Percentiles rank a stretch among this genome's conserved stretches.
These are phyloP conservation scores for Tenthredo amoena DNA, from an alignment of 2,888 invertebrate genomes.

Conservation along the genomic window DNA sequence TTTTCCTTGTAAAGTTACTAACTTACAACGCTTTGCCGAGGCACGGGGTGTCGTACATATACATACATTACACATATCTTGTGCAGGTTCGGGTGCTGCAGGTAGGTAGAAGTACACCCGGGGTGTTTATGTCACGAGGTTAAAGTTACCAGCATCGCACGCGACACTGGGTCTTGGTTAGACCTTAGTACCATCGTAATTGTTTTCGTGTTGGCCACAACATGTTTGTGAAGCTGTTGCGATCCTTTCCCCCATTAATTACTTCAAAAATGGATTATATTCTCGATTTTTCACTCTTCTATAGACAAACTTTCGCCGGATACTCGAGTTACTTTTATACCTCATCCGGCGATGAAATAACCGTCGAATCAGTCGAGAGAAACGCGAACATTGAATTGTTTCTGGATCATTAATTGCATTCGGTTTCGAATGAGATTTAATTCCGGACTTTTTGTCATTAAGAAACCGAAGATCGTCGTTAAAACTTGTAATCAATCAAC, in stretches of 20 bases:
- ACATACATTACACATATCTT: neutral
- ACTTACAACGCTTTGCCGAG: neutral
- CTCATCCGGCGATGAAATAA: neutral
- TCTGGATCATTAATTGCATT: neutral
- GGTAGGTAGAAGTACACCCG: neutral
- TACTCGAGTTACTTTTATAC: neutral
- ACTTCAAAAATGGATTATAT: neutral
- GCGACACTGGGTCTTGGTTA: conserved; percentile 18
- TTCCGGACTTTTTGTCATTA: neutral
- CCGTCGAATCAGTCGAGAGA: no score
- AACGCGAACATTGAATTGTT: no score
- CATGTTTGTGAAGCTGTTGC: conserved; percentile 17
- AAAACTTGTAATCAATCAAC: neutral
- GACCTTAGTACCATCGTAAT: conserved; percentile 11
- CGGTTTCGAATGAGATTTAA: neutral
- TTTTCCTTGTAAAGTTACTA: conserved; percentile 37
- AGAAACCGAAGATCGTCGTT: neutral
- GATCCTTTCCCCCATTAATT: conserved; percentile 16
- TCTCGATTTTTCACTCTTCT: neutral
- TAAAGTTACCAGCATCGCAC: conserved; percentile 23
- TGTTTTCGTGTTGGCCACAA: conserved; percentile 37
- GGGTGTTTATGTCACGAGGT: conserved; percentile 42
- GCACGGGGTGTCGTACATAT: neutral
- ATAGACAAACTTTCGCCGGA: neutral
- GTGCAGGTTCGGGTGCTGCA: neutral